These are phyloP conservation scores for Parnassius orleans DNA, from an alignment of 2,888 invertebrate species.

Conservation along the genomic window DNA sequence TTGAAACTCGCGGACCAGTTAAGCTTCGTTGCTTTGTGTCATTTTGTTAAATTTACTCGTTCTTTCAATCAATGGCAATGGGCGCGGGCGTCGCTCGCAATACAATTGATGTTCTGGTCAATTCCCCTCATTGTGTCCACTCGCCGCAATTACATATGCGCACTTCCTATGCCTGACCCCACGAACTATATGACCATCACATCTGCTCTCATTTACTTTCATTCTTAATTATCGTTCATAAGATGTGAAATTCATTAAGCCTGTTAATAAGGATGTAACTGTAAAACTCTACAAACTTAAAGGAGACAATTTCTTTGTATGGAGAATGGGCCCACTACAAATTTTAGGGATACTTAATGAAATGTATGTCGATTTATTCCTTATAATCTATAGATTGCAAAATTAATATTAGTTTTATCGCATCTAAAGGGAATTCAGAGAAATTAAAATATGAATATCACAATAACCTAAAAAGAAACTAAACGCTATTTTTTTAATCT, in stretches of 20 bases:
- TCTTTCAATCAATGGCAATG: slow-evolving; percentile 74
- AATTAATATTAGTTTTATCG: too few relatives aligned
- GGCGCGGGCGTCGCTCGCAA: slow-evolving; percentile 78
- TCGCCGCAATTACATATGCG: slow-evolving; percentile 74
- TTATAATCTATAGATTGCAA: too few relatives aligned
- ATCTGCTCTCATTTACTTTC: slow-evolving; percentile 55
- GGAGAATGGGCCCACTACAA: too few relatives aligned
- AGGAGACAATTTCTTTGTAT: too few relatives aligned
- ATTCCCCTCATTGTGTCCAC: slow-evolving; percentile 78
- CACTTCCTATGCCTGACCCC: slow-evolving; percentile 71
- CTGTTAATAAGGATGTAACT: slow-evolving; percentile 46
- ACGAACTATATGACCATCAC: slow-evolving; percentile 48
- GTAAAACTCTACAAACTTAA: too few relatives aligned
- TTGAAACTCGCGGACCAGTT: slow-evolving; percentile 46
- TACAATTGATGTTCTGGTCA: slow-evolving; percentile 75
- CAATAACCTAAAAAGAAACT: too few relatives aligned
- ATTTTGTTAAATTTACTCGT: slow-evolving; percentile 70
- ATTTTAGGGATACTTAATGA: too few relatives aligned
- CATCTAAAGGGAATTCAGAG: too few relatives aligned
- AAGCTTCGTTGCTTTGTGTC: slow-evolving; percentile 58
- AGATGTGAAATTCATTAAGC: slow-evolving; percentile 21
- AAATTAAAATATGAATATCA: too few relatives aligned
- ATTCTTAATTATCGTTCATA: slow-evolving; percentile 35
- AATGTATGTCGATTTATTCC: too few relatives aligned
- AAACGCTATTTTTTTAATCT: too few relatives aligned